Evolutionary conservation across 2,888 invertebrate species (phyloP).

Genomic region (Harpagoxenus sublaevis): DNA sequence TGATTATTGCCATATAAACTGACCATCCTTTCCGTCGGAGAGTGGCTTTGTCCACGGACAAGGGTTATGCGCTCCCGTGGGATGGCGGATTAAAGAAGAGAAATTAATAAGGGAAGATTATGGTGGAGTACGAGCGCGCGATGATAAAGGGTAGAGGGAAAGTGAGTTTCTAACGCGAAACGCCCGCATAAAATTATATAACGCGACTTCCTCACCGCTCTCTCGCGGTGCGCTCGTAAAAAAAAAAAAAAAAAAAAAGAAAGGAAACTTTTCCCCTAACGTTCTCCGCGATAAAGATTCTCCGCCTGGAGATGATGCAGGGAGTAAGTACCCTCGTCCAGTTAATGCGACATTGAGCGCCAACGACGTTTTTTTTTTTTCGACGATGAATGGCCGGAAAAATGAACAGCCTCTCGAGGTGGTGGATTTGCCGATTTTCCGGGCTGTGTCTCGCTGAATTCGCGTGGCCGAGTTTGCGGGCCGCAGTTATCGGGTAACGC

Average conservation of each 20-base stretch:
- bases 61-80: slow-evolving; percentile 9
- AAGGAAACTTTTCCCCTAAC: slow-evolving; percentile 41
- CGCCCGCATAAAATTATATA: slow-evolving; percentile 51
- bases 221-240: slow-evolving; percentile 22
- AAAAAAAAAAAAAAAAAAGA: slow-evolving; percentile 37
- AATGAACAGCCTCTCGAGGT: slow-evolving; percentile 50
- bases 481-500: slow-evolving; percentile 42
- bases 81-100: slow-evolving; percentile 43
- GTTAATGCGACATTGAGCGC: slow-evolving; percentile 53
- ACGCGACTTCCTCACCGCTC: slow-evolving; percentile 38
- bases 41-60: slow-evolving; percentile 40
- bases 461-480: slow-evolving; percentile 29
- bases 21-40: background rate
- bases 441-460: slow-evolving; percentile 30
- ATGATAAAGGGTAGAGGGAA: slow-evolving; percentile 24
- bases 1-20: slow-evolving; percentile 53
- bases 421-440: slow-evolving; percentile 41
- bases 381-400: slow-evolving; percentile 45
- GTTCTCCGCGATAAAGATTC: slow-evolving; percentile 43
- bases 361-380: slow-evolving; percentile 41
- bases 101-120: slow-evolving; percentile 55
- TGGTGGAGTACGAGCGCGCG: slow-evolving; percentile 16
- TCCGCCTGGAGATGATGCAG: slow-evolving; percentile 38
- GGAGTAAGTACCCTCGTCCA: slow-evolving; percentile 31
- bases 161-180: slow-evolving; percentile 42